Base-by-base conservation (phyloP, 1,140 invertebrate species). In the Cyrtorhinus lividipennis region DNA sequence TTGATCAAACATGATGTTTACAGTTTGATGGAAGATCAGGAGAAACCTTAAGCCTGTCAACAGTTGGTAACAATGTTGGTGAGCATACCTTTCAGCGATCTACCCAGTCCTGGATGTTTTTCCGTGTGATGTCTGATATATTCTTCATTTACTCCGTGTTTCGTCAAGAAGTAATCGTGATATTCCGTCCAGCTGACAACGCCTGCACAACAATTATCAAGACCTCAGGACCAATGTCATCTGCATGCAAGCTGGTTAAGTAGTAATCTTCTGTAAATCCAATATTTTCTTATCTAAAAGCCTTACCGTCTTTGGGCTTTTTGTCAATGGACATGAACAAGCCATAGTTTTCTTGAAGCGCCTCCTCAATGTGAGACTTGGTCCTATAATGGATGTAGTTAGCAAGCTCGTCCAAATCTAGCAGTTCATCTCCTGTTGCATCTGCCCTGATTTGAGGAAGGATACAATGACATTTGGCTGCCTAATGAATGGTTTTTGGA, bases 121-220 rank as follows among this genome's bases (percentile, higher is more conserved):
- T 84, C 78, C 62, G 81, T 74, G 66, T 87, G 84, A 44, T 82
- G 79, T 62, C 76, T 74, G 2, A 85, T 81, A 65, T 82, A 84
- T 1, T 78, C 77, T 57, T 81, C 76, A 12, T 80, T 77, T 67
- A 87, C 80, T 12, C 85, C 86, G 62, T 85, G 79, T 3, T 75
- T 75, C 62, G 81, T 75, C 26, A 90, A 69, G 70, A 88, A 90
- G 69, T 84, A 82, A 0, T 78, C 73, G 69, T 88, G 84, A 70
- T 89, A 90, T 69, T 90, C 87, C 62, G 85, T 81, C 87, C 87
- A 90, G 0, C 83, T 82, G 5, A 90, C 76, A 56, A 85, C 77
- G n/a, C 82, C 83, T 84, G 66, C 2, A 72, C 75, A 63, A n/a
- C n/a, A n/a, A n/a, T n/a, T n/a, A n/a, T n/a, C n/a, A n/a, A n/a